phyloP scores from a whole-genome alignment of 2,888 invertebrate genomes.

The Aspidiotus destructor region DNA sequence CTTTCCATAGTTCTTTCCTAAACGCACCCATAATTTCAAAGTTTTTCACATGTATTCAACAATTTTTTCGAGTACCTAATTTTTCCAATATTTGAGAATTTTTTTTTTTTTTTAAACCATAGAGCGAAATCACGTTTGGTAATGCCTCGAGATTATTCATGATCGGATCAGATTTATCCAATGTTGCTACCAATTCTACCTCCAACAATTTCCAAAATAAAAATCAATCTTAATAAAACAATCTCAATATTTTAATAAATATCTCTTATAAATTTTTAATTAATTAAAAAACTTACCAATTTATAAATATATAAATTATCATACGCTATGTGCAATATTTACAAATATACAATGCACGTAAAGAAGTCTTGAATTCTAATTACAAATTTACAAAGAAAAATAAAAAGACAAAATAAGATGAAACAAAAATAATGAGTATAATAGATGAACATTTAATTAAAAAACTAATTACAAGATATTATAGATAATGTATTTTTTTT shows the following conservation, averaged over 20 bases:
- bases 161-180: no score
- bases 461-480: conserved; percentile 9
- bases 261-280: conserved; percentile 29
- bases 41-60: no score
- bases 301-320: conserved; percentile 30
- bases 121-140: no score
- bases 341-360: background rate
- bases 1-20: no score
- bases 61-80: no score
- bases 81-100: no score
- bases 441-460: conserved; percentile 20
- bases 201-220: no score
- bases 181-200: no score
- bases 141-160: no score
- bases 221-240: conserved; percentile 19
- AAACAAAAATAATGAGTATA: conserved; percentile 22
- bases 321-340: conserved; percentile 30
- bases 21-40: no score
- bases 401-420: conserved; percentile 15
- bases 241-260: conserved; percentile 32
- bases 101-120: no score
- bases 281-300: conserved; percentile 26
- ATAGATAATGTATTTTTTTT: background rate
- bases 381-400: conserved; percentile 10
- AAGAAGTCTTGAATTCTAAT: no score